A percentile compares a stretch with the other conserved stretches of the same genome.
Conservation (phyloP, 1,140 invertebrate genomes). For the Theocolax elegans region DNA sequence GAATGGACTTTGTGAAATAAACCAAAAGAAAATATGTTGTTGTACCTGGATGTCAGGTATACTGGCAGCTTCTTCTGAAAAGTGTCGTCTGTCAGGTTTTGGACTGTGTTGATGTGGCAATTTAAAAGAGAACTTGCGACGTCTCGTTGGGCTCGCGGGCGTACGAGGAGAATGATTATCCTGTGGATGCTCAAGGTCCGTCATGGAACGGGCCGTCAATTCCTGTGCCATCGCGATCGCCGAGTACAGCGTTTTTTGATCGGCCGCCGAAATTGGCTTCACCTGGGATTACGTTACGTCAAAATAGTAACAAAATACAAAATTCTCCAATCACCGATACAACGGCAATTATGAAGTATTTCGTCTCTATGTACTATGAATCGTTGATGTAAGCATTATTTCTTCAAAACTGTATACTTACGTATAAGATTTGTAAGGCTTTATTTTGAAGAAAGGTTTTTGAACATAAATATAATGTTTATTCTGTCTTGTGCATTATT, state of each 20-base stretch:
- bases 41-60: conserved; percentile 90
- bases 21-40: no score
- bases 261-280: conserved; percentile 93
- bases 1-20: no score
- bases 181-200: conserved; percentile 74
- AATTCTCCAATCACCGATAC: no score
- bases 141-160: conserved; percentile 80
- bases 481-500: no score
- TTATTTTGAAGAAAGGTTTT: no score
- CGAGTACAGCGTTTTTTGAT: conserved; percentile 91
- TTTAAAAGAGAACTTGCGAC: conserved; percentile 89
- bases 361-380: no score
- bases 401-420: no score
- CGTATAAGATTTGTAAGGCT: no score
- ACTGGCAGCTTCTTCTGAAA: conserved; percentile 88
- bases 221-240: conserved; percentile 95
- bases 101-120: conserved; percentile 76
- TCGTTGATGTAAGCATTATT: no score
- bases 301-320: no score
- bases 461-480: no score
- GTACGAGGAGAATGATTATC: conserved; percentile 70
- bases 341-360: no score
- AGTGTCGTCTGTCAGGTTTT: conserved; percentile 81
- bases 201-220: conserved; percentile 88
- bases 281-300: conserved; percentile 75